Base-by-base conservation (phyloP, 1,140 invertebrate species). In the Drosophila parabipectinata region DNA sequence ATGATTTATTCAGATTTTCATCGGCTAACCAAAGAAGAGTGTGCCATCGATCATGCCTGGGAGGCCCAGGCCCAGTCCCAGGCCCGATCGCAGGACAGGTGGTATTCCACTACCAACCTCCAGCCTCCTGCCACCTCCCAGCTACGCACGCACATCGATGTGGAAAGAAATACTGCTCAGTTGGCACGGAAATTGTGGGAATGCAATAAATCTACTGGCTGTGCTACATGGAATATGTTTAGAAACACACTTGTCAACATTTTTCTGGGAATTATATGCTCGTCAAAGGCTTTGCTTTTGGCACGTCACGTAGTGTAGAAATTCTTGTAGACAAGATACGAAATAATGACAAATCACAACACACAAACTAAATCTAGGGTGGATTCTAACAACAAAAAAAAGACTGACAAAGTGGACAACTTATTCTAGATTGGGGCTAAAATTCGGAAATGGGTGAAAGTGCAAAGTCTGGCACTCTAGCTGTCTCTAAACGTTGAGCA, bases 401-500 rank as follows among this genome's bases (percentile, higher is more conserved):
- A 39, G 15, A 37, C 12, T 14, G 15, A 55, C 30, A 41, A 4
- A 14, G 14, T 21, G 28, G 15, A 41, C 18, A 39, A 67, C 63
- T 68, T 48, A 69, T 34, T 34, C 41, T 69, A 68, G 32, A 62
- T 12, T 37, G 41, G 21, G 32, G 3, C 8, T 39, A 41, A 69
- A 69, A 68, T 69, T 69, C 51, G 64, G 51, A 50, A 62, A 12
- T 30, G 9, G 7, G 9, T 21, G 24, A 7, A 30, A n/a, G 47
- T 18, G 14, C 50, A 48, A 41, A 37, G 41, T 69, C 21, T n/a
- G 57, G 21, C 21, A 44, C 28, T 69, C n/a, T n/a, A 61, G 21
- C 12, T 56, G 18, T 26, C 45, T 37, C 18, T 87, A 92, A 37
- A 92, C 91, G 59, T 91, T 92, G 26, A 92, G 79, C 56, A 92